Evolutionary conservation across 2,888 invertebrate genomes (phyloP), one percentile per base, ranked within the genome.

Genomic region (Shargacucullia verbasci): DNA sequence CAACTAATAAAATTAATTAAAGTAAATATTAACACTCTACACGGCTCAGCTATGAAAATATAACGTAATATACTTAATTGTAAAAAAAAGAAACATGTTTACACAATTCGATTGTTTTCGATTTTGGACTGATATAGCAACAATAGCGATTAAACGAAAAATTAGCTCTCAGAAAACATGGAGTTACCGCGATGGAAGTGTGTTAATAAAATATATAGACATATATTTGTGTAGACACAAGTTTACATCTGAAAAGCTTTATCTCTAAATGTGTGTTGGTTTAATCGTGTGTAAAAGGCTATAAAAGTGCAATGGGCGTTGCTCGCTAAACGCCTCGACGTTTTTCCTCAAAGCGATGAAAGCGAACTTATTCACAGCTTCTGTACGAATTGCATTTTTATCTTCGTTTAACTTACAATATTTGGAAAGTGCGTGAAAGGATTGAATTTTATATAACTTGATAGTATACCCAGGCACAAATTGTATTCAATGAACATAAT

Each of bases 281-380:
- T 79, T 73, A 79, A 79, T 79, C 76, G 76, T 65, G 74, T 74
- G 79, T 72, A 53, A 74, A 78, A 59, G 65, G 74, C 79, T 71
- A 70, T 73, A 73, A 72, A 72, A 74, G 73, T 68, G 68, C 68
- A 68, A 68, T 67, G 69, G 71, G 74, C 70, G 71, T 69, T 73
- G 53, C 64, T 60, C 65, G 52, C 67, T 72, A 70, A 73, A 73
- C 70, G 72, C 72, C 72, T 71, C 68, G 69, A 71, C 74, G 71
- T 68, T 76, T 69, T 74, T 71, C 67, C 65, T 41, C 59, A 72
- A 65, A 67, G 67, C 70, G 64, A 57, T 53, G 64, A 67, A 70
- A 75, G 66, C 53, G 31, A 71, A 70, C 66, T 64, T 70, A 70
- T 78, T 69, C 61, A 70, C 70, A 70, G 64, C 68, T 71, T 68